Evolutionary conservation across 37 sponge, comb jelly and placozoan species (phyloP).

Genomic region (Agelas oroides): DNA sequence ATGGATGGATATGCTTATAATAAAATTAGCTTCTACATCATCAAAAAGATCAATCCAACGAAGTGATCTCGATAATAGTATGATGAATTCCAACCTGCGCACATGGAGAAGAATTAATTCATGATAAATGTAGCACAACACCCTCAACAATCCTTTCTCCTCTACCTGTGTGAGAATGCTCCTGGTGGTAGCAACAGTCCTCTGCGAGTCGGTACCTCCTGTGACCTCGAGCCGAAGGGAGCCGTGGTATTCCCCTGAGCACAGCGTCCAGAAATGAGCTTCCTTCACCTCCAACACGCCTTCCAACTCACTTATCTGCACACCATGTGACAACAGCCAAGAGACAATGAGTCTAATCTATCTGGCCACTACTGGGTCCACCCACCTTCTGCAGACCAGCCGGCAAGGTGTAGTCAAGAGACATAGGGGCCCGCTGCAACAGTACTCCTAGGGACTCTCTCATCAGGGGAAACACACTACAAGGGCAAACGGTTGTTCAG

Average conservation of each 20-base stretch:
- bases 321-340: too few species aligned
- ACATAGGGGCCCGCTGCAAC: constrained; percentile 76
- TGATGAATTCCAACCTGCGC: constrained; percentile 1
- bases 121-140: too few species aligned
- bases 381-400: constrained; percentile 56
- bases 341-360: too few species aligned
- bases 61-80: constrained; percentile 26
- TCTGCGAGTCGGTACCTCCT: constrained; percentile 30
- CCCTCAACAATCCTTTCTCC: too few species aligned
- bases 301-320: constrained; percentile 66
- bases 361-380: too few species aligned
- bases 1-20: too few species aligned
- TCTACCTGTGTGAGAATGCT: constrained; percentile 68
- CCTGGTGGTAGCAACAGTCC: constrained; percentile 25
- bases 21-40: too few species aligned
- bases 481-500: neutral
- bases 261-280: constrained; percentile 90
- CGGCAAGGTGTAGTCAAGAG: constrained; percentile 68
- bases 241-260: constrained; percentile 56
- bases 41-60: constrained; percentile 8
- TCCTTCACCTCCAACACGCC: constrained; percentile 76
- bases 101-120: too few species aligned
- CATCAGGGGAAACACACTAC: constrained; percentile 86
- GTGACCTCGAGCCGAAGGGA: constrained; percentile 62
- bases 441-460: constrained; percentile 77